Evolutionary conservation across 2,888 invertebrate species (phyloP).

Genomic region (Metopia argyrocephala): DNA sequence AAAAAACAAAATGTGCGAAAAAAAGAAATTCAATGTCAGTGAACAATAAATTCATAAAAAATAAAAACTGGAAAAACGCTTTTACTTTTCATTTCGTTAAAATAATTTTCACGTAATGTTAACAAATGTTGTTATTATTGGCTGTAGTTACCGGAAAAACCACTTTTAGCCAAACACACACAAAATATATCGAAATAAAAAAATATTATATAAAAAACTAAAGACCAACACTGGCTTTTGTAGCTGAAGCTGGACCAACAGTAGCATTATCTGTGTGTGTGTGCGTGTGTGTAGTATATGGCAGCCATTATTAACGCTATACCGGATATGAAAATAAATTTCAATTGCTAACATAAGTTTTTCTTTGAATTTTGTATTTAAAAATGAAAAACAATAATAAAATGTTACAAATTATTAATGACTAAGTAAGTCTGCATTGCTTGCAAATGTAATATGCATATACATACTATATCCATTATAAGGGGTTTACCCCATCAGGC

Average conservation of each 20-base stretch:
- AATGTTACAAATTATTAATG: neutral
- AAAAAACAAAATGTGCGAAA: constrained; percentile 11
- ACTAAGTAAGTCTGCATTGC: neutral
- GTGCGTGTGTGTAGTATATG: too few species aligned
- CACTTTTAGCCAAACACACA: constrained; percentile 55
- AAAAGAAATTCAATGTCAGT: constrained; percentile 63
- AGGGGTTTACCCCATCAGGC: too few species aligned
- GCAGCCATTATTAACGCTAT: neutral
- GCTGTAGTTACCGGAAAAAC: constrained; percentile 63
- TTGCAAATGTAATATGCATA: too few species aligned
- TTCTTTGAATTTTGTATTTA: too few species aligned
- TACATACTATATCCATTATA: neutral
- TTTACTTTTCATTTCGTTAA: constrained; percentile 59
- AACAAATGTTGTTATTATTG: constrained; percentile 16
- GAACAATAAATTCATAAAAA: constrained; percentile 32
- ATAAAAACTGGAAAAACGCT: constrained; percentile 50
- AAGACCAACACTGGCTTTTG: neutral
- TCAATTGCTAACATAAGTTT: neutral
- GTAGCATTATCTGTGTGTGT: too few species aligned
- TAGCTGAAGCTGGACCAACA: neutral
- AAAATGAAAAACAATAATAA: neutral
- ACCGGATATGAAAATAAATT: constrained; percentile 41
- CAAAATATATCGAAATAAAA: neutral
- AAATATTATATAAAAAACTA: neutral
- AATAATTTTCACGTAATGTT: constrained; percentile 57